These are phyloP conservation scores for Mycteria americana DNA, from an alignment of 2,797 vertebrate species.

Conservation along the genomic window DNA sequence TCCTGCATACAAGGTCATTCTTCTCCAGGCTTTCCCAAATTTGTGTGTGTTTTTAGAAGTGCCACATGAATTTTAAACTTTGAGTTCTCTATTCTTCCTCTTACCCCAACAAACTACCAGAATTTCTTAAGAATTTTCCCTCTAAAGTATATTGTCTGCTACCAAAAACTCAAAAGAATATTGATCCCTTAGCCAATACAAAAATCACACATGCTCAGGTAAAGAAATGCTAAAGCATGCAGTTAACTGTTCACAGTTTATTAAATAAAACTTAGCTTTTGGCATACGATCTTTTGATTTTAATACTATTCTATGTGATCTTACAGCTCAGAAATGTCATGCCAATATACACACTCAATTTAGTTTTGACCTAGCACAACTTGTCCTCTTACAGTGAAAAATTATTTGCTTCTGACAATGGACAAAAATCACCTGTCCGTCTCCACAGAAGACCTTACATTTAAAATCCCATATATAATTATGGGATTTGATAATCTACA, in stretches of 20 bases:
- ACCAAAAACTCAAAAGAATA: background rate
- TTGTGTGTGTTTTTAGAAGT: background rate
- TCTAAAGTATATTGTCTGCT: background rate
- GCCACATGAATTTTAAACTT: background rate
- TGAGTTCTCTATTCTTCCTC: background rate
- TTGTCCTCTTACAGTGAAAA: background rate
- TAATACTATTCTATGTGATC: background rate
- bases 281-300: background rate
- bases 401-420: background rate
- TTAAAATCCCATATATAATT: background rate
- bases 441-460: background rate
- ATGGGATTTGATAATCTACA: background rate
- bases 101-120: background rate
- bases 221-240: background rate
- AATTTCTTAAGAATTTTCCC: background rate
- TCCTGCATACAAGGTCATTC: background rate
- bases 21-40: background rate
- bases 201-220: background rate
- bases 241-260: background rate
- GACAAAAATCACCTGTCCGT: background rate
- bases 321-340: background rate
- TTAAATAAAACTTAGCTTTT: background rate
- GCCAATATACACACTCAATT: background rate
- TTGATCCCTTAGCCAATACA: background rate
- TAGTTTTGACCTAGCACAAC: background rate